Percentiles rank a stretch among this genome's conserved stretches.
Conservation (phyloP, 2,797 vertebrate genomes). For the Falco peregrinus region DNA sequence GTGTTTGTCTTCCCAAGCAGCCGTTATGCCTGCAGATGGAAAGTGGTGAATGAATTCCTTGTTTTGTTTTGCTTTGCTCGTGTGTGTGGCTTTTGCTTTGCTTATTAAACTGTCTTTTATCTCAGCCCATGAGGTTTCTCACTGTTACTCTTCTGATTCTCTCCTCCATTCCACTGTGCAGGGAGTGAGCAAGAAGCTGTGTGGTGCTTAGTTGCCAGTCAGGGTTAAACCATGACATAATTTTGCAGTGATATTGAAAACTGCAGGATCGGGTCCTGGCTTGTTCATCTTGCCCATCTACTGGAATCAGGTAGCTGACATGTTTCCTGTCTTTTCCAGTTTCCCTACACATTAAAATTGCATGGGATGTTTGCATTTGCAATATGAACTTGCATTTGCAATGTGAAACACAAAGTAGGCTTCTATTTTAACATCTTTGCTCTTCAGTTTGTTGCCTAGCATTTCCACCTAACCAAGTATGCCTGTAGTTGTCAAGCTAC, state of each 20-base stretch:
- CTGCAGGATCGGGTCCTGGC: not conserved
- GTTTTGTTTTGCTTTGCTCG: no score
- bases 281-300: not conserved
- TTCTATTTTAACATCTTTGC: not conserved
- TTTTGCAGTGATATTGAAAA: not conserved
- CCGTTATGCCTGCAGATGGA: no score
- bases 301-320: not conserved
- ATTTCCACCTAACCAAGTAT: not conserved
- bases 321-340: not conserved
- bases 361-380: not conserved
- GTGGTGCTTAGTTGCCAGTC: no score
- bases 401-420: not conserved
- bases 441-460: not conserved
- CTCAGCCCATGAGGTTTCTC: no score
- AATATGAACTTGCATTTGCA: not conserved
- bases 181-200: no score
- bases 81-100: no score
- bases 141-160: no score
- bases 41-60: no score
- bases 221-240: not conserved
- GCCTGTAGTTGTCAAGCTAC: not conserved
- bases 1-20: no score
- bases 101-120: no score
- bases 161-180: no score
- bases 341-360: not conserved